A percentile compares a stretch with the other conserved stretches of the same genome.
Conservation (phyloP, 1,140 invertebrate species). For the Brachionus paranguensis region DNA sequence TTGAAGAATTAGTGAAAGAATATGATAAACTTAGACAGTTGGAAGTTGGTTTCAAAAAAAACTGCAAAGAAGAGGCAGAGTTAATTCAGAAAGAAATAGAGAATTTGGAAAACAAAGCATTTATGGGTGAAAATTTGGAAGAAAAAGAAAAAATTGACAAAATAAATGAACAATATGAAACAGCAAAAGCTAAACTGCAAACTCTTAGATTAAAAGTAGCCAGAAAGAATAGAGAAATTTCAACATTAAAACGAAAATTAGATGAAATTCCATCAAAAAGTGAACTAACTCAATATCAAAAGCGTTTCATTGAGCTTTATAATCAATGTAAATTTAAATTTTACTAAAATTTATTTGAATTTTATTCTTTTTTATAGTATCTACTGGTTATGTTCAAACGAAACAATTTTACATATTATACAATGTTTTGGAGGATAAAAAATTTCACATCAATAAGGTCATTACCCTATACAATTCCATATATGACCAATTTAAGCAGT, state of each 20-base stretch:
- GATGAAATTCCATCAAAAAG: slow-evolving; percentile 84
- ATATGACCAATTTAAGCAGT: slow-evolving; percentile 82
- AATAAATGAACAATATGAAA: slow-evolving; percentile 44
- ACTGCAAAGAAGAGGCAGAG: slow-evolving; percentile 62
- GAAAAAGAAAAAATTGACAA: slow-evolving; percentile 58
- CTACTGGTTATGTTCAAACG: slow-evolving; percentile 86
- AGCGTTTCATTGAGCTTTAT: slow-evolving; percentile 87
- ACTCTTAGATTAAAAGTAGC: slow-evolving; percentile 54
- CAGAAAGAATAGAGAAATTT: slow-evolving; percentile 73
- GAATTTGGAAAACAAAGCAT: slow-evolving; percentile 48
- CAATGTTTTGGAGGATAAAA: slow-evolving; percentile 88
- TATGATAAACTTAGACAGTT: slow-evolving; percentile 69
- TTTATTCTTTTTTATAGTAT: slow-evolving; percentile 63
- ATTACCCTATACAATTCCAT: slow-evolving; percentile 83
- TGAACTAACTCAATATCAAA: slow-evolving; percentile 88
- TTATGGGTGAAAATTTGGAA: slow-evolving; percentile 47
- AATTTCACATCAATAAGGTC: slow-evolving; percentile 83
- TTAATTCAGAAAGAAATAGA: slow-evolving; percentile 54
- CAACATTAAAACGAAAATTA: slow-evolving; percentile 68
- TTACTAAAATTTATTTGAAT: slow-evolving; percentile 42
- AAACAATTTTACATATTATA: slow-evolving; percentile 94
- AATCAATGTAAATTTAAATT: slow-evolving; percentile 70
- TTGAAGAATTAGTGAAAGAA: slow-evolving; percentile 64
- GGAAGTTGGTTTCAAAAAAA: slow-evolving; percentile 68
- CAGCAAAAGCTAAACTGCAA: neutral